phyloP scores from a whole-genome alignment of 30 jellyfish, hydroid and myxozoan species.

The Cassiopea andromeda region DNA sequence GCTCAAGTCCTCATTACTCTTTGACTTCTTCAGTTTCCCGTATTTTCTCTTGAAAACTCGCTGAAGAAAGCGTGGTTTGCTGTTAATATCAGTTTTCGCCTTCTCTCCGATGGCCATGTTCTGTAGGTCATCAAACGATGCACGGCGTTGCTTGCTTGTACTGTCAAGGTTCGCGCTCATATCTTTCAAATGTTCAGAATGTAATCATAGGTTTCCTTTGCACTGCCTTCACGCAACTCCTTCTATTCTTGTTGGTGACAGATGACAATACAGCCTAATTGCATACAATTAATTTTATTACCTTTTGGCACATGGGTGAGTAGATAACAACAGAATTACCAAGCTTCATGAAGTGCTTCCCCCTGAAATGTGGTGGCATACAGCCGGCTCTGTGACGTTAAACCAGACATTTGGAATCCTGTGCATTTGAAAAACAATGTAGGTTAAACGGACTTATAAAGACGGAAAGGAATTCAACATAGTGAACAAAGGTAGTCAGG shows the following conservation, averaged over 20 bases:
- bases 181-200: background rate
- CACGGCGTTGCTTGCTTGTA: background rate
- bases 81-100: background rate
- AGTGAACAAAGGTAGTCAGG: background rate
- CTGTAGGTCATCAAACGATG: slow-evolving; percentile 6
- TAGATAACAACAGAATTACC: background rate
- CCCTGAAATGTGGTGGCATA: background rate
- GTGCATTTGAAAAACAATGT: background rate
- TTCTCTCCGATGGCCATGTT: background rate
- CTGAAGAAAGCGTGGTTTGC: slow-evolving; percentile 31
- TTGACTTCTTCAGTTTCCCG: slow-evolving; percentile 37
- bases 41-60: slow-evolving; percentile 35
- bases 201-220: background rate
- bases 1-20: slow-evolving; percentile 28
- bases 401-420: background rate
- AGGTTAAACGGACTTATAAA: background rate
- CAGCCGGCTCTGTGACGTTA: background rate
- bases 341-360: background rate
- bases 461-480: background rate
- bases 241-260: background rate
- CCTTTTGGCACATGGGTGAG: background rate
- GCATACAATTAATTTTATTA: no score
- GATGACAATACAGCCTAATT: background rate
- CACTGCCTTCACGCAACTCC: background rate
- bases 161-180: background rate